Evolutionary conservation across 2,113 vertebrate genomes (phyloP).

Genomic region (Phalacrocorax brasilianus): DNA sequence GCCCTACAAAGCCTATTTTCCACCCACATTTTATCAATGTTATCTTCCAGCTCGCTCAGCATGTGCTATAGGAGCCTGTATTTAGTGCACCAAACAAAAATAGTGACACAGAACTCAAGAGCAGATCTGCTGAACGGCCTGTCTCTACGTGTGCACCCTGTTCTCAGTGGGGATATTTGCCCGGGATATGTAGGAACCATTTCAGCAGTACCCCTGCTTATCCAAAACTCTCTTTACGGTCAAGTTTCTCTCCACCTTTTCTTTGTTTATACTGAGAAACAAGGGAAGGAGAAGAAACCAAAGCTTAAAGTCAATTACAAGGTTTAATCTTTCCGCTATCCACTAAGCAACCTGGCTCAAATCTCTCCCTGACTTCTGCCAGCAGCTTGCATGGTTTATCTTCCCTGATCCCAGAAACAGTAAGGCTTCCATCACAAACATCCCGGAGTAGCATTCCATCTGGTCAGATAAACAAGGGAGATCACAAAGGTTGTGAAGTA

Average conservation of each 20-base stretch:
- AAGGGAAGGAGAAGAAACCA: background rate
- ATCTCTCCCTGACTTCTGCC: background rate
- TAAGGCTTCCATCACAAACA: background rate
- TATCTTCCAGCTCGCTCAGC: background rate
- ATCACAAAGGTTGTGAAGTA: background rate
- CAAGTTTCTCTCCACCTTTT: background rate
- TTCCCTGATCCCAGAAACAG: background rate
- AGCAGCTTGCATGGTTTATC: background rate
- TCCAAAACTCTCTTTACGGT: background rate
- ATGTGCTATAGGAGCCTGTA: background rate
- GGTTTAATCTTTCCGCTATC: background rate
- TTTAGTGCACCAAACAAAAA: background rate
- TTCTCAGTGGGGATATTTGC: background rate
- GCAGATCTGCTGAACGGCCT: background rate
- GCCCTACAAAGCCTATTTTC: background rate
- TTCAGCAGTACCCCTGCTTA: background rate
- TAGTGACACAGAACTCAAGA: background rate
- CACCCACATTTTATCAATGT: background rate
- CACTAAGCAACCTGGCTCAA: background rate
- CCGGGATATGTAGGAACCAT: rapidly evolving
- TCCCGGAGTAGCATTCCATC: rapidly evolving
- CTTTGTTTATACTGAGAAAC: background rate
- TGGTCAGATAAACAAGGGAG: background rate
- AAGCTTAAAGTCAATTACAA: background rate
- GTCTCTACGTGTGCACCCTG: too few relatives aligned